Base-by-base conservation (phyloP, 2,888 invertebrate genomes). In the Drosophila leonis region DNA sequence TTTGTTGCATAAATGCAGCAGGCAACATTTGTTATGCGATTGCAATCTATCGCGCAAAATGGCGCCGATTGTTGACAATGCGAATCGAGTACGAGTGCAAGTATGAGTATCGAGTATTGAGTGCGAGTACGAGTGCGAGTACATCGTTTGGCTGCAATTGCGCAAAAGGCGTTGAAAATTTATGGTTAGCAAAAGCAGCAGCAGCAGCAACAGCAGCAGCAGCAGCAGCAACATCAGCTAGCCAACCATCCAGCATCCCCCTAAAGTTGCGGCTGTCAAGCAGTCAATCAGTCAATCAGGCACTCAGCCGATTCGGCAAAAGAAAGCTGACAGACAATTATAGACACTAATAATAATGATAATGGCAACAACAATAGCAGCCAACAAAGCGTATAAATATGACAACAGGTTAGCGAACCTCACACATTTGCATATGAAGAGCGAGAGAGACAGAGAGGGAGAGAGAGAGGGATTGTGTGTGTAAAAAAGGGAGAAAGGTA, bases 371-470 rank as follows among this genome's bases (percentile, higher is more conserved):
- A 46, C 65, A 65, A 46, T 41, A 56, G 73, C 72, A 75, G 65
- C 77, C 60, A 78, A 70, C 77, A 83, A 80, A 76, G 77, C 81
- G 72, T 79, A 75, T 71, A 82, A 87, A 88, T 89, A 83, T 81
- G 85, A 88, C 88, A 87, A 87, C 85, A 88, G 89, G 88, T 87
- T 87, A 82, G 82, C 87, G 87, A 86, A 87, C 87, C 77, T 84
- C 78, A 54, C 60, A 68, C 67, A 87, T 86, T 88, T 86, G 78
- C 81, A 74, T 79, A 78, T 52, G 24, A 31, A 46, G 24, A 64
- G 18, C 56, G 39, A 44, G 52, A 27, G 42, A 33, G 27, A 48
- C 9, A 42, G 24, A 48, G 31, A 61, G 33, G 41, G n/a, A 27
- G 27, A 46, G 54, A 46, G 42, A 55, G 31, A 59, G 18, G 51